Base-by-base conservation (phyloP, 2,888 invertebrate species). In the Acanthoscelides obtectus region DNA sequence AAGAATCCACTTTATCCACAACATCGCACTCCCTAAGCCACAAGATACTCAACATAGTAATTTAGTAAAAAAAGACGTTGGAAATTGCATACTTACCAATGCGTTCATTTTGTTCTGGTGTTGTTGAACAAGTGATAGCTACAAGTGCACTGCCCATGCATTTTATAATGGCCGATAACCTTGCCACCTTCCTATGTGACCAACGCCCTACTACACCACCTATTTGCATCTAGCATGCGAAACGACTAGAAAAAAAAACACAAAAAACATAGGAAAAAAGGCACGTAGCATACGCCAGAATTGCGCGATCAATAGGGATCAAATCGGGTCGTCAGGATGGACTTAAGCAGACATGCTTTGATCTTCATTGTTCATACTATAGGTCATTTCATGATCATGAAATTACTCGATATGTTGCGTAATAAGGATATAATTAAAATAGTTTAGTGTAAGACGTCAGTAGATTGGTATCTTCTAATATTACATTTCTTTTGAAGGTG, bases 61-160 rank as follows among this genome's bases (percentile, higher is more conserved):
- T 1, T 45, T 3, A 3, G 45, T 45, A 12, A 45, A 45, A 4
- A 1, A 45, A 45, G 6, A 17, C 45, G 17, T 17, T 45, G n/a
- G n/a, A n/a, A n/a, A 25, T 45, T 6, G 45, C 45, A 21, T 76
- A 81, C 80, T 81, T 79, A 81, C 81, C 76, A 80, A 75, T 72
- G 75, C 72, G 78, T 80, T 80, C 81, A 81, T 81, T 79, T 75
- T 79, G 78, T 73, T 75, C 69, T 73, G 75, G 75, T 74, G 75
- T 75, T 76, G 71, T 75, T 76, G 77, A 78, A 79, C 78, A 79
- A 80, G 78, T 68, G 68, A 68, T 68, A 68, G 6, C 25, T 2
- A 22, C 17, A 12, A 21, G 19, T 68, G 22, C 68, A 25, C 20
- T 68, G 25, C 27, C 25, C 27, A 21, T 22, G 68, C 27, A 25